Conservation (phyloP, 2,113 vertebrate species). For the Amazona vittata region DNA sequence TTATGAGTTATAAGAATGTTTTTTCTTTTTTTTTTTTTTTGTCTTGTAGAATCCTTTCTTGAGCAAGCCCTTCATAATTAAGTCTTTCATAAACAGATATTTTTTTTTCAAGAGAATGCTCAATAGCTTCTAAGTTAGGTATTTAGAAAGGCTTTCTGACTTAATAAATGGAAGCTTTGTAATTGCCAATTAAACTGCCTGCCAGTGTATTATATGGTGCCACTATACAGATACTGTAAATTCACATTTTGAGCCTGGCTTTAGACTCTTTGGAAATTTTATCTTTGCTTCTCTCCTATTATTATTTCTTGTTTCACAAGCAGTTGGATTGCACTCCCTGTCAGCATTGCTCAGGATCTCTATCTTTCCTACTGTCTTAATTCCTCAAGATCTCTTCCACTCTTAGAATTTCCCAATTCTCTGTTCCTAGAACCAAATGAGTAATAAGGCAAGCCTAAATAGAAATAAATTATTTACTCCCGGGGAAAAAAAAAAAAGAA, state of each 20-base stretch:
- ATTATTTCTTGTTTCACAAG: background rate
- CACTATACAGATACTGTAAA: background rate
- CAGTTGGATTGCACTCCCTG: background rate
- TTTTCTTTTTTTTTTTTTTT: background rate
- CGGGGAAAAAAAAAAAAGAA: background rate
- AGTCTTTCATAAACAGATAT: background rate
- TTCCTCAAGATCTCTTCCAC: background rate
- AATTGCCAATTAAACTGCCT: conserved; percentile 1
- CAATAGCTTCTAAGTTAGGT: background rate
- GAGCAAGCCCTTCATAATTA: background rate
- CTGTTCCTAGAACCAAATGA: background rate
- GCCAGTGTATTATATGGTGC: background rate
- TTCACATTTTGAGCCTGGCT: background rate
- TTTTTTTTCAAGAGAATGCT: background rate
- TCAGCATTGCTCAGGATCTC: background rate
- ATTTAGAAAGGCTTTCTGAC: conserved; percentile 8
- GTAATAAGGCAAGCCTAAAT: background rate
- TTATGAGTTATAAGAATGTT: background rate
- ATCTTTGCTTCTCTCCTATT: background rate
- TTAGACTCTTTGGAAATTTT: background rate
- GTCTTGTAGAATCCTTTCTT: background rate
- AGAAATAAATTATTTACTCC: background rate
- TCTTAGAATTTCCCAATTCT: background rate
- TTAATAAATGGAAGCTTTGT: conserved; percentile 29
- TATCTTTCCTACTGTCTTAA: background rate